Percentiles rank a stretch among this genome's conserved stretches.
phyloP scores from a whole-genome alignment of 2,888 invertebrate genomes.

The Agrotis ipsilon region DNA sequence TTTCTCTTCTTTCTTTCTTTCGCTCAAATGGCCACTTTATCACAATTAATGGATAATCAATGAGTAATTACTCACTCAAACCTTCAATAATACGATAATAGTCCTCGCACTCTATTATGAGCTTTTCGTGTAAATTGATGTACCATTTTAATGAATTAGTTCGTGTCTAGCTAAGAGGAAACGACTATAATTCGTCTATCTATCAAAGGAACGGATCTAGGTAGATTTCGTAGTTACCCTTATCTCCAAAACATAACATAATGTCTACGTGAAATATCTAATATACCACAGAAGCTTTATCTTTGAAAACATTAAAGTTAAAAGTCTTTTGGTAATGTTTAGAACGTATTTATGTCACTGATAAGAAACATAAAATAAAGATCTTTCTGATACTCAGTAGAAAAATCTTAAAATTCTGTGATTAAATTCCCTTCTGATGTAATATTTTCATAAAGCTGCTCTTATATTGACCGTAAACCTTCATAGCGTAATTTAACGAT shows the following conservation, averaged over 20 bases:
- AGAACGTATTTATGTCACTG: constrained; percentile 32
- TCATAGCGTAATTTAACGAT: constrained; percentile 76
- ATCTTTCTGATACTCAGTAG: constrained; percentile 16
- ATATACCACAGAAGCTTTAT: constrained; percentile 11
- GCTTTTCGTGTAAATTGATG: constrained; percentile 34
- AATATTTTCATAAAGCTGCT: constrained; percentile 56
- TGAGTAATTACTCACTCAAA: constrained; percentile 56
- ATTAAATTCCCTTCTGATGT: constrained; percentile 56
- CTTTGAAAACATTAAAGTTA: constrained; percentile 13
- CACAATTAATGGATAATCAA: constrained; percentile 58
- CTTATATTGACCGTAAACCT: constrained; percentile 78
- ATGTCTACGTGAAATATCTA: background rate
- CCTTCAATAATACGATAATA: constrained; percentile 37
- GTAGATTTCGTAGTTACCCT: background rate
- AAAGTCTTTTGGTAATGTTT: constrained; percentile 5
- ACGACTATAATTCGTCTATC: background rate
- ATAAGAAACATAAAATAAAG: constrained; percentile 36
- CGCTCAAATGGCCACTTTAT: constrained; percentile 48
- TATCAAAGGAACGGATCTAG: background rate
- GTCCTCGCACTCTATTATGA: constrained; percentile 28
- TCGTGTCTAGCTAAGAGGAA: background rate
- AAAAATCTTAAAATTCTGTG: constrained; percentile 41
- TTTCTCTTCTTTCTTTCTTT: too few relatives aligned
- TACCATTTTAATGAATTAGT: constrained; percentile 43
- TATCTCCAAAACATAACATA: background rate